Evolutionary conservation across 2,797 vertebrate species (phyloP).

Genomic region (Aselliscus stoliczkanus): DNA sequence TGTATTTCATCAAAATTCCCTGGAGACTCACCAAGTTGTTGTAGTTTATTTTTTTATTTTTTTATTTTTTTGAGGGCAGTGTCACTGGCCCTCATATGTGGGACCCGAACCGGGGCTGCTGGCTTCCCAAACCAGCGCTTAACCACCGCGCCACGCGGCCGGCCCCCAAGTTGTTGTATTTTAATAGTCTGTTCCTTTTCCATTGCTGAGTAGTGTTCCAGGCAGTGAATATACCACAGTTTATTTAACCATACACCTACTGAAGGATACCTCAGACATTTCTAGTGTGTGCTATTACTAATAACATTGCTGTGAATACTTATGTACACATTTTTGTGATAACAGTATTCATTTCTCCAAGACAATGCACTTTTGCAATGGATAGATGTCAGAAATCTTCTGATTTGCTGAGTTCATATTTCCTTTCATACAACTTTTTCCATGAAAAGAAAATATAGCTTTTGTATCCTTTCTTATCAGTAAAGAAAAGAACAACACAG

Average conservation of each 20-base stretch:
- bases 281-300: neutral
- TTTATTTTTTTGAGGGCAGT: no score
- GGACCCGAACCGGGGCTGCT: no score
- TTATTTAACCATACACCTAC: neutral
- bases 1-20: neutral
- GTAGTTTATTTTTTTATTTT: no score
- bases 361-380: neutral
- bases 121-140: no score
- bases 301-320: neutral
- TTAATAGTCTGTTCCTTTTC: neutral
- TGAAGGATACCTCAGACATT: neutral
- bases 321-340: neutral
- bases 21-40: neutral
- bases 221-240: no score
- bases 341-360: neutral
- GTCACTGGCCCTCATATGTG: no score
- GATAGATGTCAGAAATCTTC: neutral
- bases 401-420: neutral
- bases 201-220: no score
- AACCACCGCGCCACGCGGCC: no score
- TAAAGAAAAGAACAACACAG: neutral
- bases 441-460: neutral
- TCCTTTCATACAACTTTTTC: neutral
- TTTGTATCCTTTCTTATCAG: neutral
- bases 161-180: neutral